Percentiles rank a stretch among this genome's conserved stretches.
Evolutionary conservation across 2,113 vertebrate species (phyloP).

Genomic region (Chloroceryle aenea): DNA sequence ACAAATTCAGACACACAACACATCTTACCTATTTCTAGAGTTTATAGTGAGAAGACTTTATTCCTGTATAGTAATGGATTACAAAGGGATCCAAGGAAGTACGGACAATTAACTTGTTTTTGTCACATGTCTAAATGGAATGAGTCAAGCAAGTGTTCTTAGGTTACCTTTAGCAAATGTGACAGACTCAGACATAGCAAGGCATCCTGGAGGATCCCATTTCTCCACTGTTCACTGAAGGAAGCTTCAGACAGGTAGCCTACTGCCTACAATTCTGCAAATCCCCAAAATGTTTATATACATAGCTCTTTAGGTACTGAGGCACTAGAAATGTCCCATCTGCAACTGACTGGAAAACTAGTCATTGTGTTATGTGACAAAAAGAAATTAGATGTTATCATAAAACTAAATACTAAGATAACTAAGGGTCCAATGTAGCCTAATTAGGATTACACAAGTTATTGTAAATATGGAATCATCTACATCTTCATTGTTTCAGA

Average conservation of each 20-base stretch:
- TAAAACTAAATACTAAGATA: neutral
- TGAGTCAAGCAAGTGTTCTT: neutral
- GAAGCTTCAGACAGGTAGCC: neutral
- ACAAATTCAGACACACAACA: neutral
- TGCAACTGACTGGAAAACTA: neutral
- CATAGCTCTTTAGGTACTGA: neutral
- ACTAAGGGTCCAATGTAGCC: neutral
- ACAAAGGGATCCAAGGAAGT: neutral
- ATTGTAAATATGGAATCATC: neutral
- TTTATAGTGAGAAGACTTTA: neutral
- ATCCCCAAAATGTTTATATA: neutral
- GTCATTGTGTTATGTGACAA: neutral
- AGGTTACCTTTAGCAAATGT: neutral
- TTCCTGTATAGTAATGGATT: neutral
- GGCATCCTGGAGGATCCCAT: neutral
- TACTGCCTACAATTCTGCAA: neutral
- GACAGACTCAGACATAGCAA: neutral
- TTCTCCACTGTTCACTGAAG: neutral
- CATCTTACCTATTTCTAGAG: neutral
- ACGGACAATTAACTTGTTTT: neutral
- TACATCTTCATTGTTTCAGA: neutral
- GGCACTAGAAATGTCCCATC: neutral
- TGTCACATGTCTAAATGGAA: neutral
- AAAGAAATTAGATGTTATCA: neutral
- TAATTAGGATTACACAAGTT: neutral